These are phyloP conservation scores for Rutpela maculata DNA, from an alignment of 2,888 invertebrate genomes.

Conservation along the genomic window DNA sequence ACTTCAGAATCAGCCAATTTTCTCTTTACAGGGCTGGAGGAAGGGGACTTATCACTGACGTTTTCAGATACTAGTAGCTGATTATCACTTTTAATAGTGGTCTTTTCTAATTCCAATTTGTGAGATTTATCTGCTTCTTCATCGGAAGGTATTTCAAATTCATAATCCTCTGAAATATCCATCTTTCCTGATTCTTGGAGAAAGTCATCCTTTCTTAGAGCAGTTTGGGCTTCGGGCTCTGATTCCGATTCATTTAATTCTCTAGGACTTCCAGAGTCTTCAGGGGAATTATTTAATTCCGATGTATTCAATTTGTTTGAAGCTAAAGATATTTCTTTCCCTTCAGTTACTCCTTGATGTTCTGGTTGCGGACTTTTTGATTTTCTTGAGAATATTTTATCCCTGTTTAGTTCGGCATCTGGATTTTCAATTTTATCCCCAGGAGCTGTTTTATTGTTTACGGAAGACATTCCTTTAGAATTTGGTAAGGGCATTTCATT, in stretches of 20 bases:
- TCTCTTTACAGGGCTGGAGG: not conserved
- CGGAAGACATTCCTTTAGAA: too few species aligned
- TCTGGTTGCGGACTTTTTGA: not conserved
- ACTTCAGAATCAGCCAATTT: not conserved
- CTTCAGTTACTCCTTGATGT: not conserved
- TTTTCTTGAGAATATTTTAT: not conserved
- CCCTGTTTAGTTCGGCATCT: not conserved
- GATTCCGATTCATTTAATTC: not conserved
- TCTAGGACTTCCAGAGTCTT: too few species aligned
- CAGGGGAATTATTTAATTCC: too few species aligned
- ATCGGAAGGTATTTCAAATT: slow-evolving; percentile 57
- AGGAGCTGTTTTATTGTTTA: not conserved
- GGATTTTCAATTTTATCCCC: not conserved
- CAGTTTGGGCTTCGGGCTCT: not conserved
- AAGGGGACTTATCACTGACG: not conserved
- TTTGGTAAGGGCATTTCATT: too few species aligned
- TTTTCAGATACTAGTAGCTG: not conserved
- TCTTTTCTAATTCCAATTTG: slow-evolving; percentile 6
- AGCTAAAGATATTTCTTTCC: not conserved
- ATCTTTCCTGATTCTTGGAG: slow-evolving; percentile 5
- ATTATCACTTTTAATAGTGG: not conserved
- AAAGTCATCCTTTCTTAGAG: not conserved
- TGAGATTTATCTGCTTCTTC: slow-evolving; percentile 38
- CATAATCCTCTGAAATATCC: slow-evolving; percentile 53
- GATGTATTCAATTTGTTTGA: not conserved